phyloP scores from a whole-genome alignment of 1,140 invertebrate species.

The Stegodyphus dumicola region DNA sequence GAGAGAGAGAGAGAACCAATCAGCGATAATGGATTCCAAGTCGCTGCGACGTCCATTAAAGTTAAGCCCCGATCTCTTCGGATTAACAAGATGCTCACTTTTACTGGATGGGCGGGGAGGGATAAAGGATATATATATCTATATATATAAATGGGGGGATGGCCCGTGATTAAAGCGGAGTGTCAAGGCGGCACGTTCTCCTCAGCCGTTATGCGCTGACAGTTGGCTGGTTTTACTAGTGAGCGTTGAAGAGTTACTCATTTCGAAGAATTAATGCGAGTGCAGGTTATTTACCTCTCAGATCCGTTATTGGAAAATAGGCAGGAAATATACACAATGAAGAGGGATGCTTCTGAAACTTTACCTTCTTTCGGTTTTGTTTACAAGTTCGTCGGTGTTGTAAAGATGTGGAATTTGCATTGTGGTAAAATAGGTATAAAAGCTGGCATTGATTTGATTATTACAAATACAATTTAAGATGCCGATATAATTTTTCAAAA shows the following conservation, averaged over 20 bases:
- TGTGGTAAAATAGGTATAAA: no score
- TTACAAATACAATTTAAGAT: no score
- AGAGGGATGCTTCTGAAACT: no score
- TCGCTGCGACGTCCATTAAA: constrained; percentile 60
- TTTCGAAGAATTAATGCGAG: not conserved
- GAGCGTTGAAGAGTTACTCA: not conserved
- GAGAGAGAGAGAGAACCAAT: constrained; percentile 51
- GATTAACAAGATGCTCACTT: constrained; percentile 61
- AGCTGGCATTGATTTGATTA: no score
- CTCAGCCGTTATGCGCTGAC: not conserved
- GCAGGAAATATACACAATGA: no score
- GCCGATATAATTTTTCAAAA: no score
- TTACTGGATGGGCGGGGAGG: constrained; percentile 35
- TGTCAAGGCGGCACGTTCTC: constrained; percentile 30
- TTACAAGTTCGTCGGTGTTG: no score
- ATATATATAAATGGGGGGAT: not conserved
- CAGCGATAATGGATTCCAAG: constrained; percentile 62
- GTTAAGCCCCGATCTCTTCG: constrained; percentile 61
- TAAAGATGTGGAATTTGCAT: no score
- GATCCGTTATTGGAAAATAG: no score
- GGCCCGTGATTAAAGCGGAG: constrained; percentile 36
- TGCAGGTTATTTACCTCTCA: no score
- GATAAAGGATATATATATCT: constrained; percentile 8
- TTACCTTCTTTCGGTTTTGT: no score
- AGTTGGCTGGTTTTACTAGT: not conserved